These are phyloP conservation scores for Parnassius smintheus DNA, from an alignment of 2,888 invertebrate species.

Conservation along the genomic window DNA sequence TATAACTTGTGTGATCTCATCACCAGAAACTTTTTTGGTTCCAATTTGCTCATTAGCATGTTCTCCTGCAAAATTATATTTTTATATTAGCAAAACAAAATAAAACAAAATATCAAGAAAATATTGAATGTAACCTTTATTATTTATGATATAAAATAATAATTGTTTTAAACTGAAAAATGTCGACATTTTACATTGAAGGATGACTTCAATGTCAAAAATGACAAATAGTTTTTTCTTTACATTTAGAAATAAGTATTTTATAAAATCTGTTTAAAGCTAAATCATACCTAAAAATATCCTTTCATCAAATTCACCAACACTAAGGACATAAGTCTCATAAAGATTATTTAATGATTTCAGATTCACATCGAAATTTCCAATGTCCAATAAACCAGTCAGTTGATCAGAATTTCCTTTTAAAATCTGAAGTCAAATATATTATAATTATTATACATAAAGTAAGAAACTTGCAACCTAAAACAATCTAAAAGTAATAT, in stretches of 20 bases:
- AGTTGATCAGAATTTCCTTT: constrained; percentile 86
- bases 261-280: not conserved
- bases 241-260: not conserved
- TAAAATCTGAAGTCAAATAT: constrained; percentile 77
- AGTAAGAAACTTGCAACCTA: not conserved
- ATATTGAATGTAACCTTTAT: constrained; percentile 20
- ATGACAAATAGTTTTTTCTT: constrained; percentile 9
- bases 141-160: constrained; percentile 31
- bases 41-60: constrained; percentile 73
- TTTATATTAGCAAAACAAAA: not conserved
- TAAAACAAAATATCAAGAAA: not conserved
- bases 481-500: too few relatives aligned
- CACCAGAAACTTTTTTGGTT: constrained; percentile 60
- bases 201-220: not conserved
- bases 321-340: constrained; percentile 93
- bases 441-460: constrained; percentile 28
- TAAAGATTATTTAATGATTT: constrained; percentile 93
- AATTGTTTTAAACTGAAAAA: constrained; percentile 32
- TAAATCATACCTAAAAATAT: constrained; percentile 91
- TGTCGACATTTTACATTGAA: constrained; percentile 31
- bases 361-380: constrained; percentile 91
- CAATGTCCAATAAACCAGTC: constrained; percentile 88
- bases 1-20: constrained; percentile 73
- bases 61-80: constrained; percentile 58
- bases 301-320: constrained; percentile 97